Base-by-base conservation (phyloP, 2,113 vertebrate genomes). In the Datnioides undecimradiatus region DNA sequence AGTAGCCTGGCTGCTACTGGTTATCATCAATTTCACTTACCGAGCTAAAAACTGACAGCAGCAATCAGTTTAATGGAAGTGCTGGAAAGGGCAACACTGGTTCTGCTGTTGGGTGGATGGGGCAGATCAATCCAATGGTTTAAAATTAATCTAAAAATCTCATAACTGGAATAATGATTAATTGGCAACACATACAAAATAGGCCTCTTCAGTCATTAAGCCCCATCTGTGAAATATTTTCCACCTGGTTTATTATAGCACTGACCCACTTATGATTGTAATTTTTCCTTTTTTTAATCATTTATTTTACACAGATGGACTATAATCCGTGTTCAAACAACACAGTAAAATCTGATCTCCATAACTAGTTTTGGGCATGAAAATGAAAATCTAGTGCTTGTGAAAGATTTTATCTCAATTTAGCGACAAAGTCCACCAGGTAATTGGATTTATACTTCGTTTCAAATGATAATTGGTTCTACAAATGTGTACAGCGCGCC, bases 321-420 rank as follows among this genome's bases (percentile, higher is more conserved):
- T 43, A 45, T 70, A 25, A 73, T 46, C 69, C 8, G 5, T 52
- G 45, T 54, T 64, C 27, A 63, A 77, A 80, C 49, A 31, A 49
- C 49, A 43, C 38, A 23, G 38, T 59, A 43, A 69, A 84, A 41
- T 38, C 45, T 34, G 38, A 70, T 23, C 36, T 6, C n/a, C 25
- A 8, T 58, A 62, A 31, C 12, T 60, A 41, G 46, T 16, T 71
- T 74, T 31, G 6, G 23, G 43, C 21, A 51, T 45, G 27, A 59
- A 72, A 76, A 78, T 60, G 29, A 68, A 82, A 82, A 8, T 36
- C 5, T 17, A 29, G 29, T 38, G 13, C 41, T 4, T 57, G 31
- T 62, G 52, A 72, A 76, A 68, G 60, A 66, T 73, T 63, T 80
- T n/a, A 58, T 83, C 54, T 27, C 11, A 17, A 43, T 70, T 29